phyloP scores from a whole-genome alignment of 2,113 vertebrate genomes.

The Tychaedon coryphoeus region DNA sequence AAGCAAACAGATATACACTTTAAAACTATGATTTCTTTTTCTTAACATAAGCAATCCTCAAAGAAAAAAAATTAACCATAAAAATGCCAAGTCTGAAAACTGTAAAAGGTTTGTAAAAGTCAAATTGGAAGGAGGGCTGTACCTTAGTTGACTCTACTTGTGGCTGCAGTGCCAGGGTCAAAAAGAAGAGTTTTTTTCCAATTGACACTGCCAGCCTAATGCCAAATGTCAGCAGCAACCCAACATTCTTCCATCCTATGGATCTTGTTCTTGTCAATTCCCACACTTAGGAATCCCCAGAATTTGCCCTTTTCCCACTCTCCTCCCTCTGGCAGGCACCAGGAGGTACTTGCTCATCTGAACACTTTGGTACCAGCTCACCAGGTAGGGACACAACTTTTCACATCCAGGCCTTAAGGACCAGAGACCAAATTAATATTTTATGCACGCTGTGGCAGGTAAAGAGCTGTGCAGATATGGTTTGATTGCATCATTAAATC shows the following conservation, averaged over 20 bases:
- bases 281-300: neutral
- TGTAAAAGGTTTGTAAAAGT: neutral
- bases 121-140: neutral
- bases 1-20: neutral
- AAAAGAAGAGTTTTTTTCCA: neutral
- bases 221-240: neutral
- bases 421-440: neutral
- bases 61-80: neutral
- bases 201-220: neutral
- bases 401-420: neutral
- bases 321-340: neutral
- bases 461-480: neutral
- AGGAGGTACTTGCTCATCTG: fast-evolving
- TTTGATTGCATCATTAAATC: neutral
- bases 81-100: neutral
- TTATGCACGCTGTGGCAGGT: neutral
- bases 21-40: neutral
- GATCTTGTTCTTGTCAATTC: neutral
- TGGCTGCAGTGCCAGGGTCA: neutral
- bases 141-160: neutral
- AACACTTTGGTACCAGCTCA: neutral
- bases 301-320: neutral
- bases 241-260: neutral
- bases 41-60: neutral
- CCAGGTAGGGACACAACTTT: neutral